Conservation (phyloP, 1,140 invertebrate species). For the Papilio glaucus region DNA sequence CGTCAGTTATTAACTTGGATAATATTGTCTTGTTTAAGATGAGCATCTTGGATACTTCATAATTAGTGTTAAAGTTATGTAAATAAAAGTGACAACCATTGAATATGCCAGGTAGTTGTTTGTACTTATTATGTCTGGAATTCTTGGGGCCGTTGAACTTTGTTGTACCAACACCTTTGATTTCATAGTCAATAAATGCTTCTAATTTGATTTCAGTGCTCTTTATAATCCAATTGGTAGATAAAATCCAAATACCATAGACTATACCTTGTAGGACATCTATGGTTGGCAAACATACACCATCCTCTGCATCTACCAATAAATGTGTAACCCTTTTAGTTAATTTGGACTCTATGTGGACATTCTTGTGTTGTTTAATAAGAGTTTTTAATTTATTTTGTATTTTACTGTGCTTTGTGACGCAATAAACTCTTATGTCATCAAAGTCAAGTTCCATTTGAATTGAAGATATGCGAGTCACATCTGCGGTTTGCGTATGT, state of each 20-base stretch:
- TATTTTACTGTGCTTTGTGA: slow-evolving; percentile 51
- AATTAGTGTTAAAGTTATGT: slow-evolving; percentile 82
- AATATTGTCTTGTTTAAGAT: slow-evolving; percentile 85
- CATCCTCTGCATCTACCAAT: slow-evolving; percentile 74
- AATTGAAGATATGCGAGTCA: slow-evolving; percentile 57
- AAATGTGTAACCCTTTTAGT: slow-evolving; percentile 82
- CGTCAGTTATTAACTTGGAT: slow-evolving; percentile 84
- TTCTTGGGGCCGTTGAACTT: slow-evolving; percentile 61
- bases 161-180: slow-evolving; percentile 76
- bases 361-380: slow-evolving; percentile 62
- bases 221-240: slow-evolving; percentile 85
- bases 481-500: slow-evolving; percentile 64
- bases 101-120: slow-evolving; percentile 87
- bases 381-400: slow-evolving; percentile 65
- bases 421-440: slow-evolving; percentile 63
- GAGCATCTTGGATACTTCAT: slow-evolving; percentile 77
- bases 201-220: slow-evolving; percentile 75
- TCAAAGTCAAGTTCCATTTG: slow-evolving; percentile 62
- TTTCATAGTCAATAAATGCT: slow-evolving; percentile 85
- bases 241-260: slow-evolving; percentile 85
- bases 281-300: slow-evolving; percentile 67
- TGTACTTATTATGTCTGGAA: slow-evolving; percentile 79
- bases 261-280: slow-evolving; percentile 84
- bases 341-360: slow-evolving; percentile 66
- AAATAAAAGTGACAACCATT: slow-evolving; percentile 90